Evolutionary conservation across 2,797 vertebrate species (phyloP).

Genomic region (Pseudotriccus pelzelni): DNA sequence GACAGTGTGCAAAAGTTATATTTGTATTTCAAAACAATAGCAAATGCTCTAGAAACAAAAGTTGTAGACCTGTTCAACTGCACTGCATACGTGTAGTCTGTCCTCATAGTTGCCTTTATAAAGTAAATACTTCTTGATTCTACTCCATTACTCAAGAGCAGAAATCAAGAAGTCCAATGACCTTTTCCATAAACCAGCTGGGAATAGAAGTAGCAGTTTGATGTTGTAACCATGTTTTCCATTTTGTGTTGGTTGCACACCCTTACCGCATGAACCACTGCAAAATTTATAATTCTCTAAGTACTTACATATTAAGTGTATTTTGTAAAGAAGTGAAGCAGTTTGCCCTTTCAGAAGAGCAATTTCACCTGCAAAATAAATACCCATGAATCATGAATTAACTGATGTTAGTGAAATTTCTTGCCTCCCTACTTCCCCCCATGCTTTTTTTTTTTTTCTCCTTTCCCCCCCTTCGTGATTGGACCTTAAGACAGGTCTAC

Average conservation of each 20-base stretch:
- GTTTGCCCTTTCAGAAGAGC: slow-evolving; percentile 68
- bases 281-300: slow-evolving; percentile 68
- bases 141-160: slow-evolving; percentile 43
- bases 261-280: slow-evolving; percentile 73
- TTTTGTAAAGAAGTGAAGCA: slow-evolving; percentile 73
- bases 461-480: neutral
- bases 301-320: slow-evolving; percentile 69
- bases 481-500: slow-evolving; percentile 38
- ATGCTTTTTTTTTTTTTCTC: neutral
- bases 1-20: slow-evolving; percentile 70
- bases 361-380: slow-evolving; percentile 72
- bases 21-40: slow-evolving; percentile 44
- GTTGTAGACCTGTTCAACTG: slow-evolving; percentile 67
- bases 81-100: slow-evolving; percentile 66
- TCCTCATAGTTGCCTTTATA: slow-evolving; percentile 65
- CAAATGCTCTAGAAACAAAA: slow-evolving; percentile 66
- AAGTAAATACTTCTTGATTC: slow-evolving; percentile 62
- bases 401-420: slow-evolving; percentile 62
- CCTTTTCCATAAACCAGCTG: slow-evolving; percentile 51
- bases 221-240: slow-evolving; percentile 68
- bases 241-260: slow-evolving; percentile 74
- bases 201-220: slow-evolving; percentile 73
- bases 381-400: slow-evolving; percentile 61
- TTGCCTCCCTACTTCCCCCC: neutral
- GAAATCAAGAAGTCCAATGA: slow-evolving; percentile 45